Conservation (phyloP, 2,797 vertebrate genomes). For the Holocentrus rufus region DNA sequence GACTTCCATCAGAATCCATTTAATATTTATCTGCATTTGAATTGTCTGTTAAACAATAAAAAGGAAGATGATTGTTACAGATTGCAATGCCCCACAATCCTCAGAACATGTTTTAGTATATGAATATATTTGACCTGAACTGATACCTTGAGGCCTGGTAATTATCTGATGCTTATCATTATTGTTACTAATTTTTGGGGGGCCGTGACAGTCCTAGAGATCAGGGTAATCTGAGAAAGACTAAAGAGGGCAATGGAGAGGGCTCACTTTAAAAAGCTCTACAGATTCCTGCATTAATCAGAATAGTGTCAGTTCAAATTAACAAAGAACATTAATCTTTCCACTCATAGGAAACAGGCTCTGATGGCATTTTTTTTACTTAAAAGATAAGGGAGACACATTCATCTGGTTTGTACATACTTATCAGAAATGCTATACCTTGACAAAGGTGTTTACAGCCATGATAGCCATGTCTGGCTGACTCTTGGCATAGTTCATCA, state of each 20-base stretch:
- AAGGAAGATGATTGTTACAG: not conserved
- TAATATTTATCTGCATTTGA: not conserved
- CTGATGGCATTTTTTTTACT: too few species aligned
- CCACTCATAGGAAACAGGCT: not conserved
- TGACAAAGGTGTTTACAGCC: constrained; percentile 99
- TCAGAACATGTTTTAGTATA: not conserved
- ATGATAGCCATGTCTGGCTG: constrained; percentile 99
- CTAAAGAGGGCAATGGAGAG: not conserved
- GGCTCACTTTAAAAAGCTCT: constrained; percentile 1
- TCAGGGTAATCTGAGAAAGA: not conserved
- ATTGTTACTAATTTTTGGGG: not conserved
- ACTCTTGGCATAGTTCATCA: constrained; percentile 99
- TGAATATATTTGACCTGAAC: constrained; percentile 9
- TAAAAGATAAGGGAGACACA: not conserved
- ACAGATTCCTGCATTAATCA: not conserved
- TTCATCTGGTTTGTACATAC: not conserved
- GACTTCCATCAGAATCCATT: not conserved
- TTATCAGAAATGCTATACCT: constrained; percentile 78
- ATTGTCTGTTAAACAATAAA: not conserved
- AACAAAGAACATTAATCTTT: not conserved
- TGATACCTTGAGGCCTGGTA: not conserved
- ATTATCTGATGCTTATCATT: not conserved
- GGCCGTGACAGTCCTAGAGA: not conserved
- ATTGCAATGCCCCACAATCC: not conserved
- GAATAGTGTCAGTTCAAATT: constrained; percentile 5